A percentile compares a stretch with the other conserved stretches of the same genome.
Conservation (phyloP, 2,113 vertebrate genomes). For the Vidua macroura region DNA sequence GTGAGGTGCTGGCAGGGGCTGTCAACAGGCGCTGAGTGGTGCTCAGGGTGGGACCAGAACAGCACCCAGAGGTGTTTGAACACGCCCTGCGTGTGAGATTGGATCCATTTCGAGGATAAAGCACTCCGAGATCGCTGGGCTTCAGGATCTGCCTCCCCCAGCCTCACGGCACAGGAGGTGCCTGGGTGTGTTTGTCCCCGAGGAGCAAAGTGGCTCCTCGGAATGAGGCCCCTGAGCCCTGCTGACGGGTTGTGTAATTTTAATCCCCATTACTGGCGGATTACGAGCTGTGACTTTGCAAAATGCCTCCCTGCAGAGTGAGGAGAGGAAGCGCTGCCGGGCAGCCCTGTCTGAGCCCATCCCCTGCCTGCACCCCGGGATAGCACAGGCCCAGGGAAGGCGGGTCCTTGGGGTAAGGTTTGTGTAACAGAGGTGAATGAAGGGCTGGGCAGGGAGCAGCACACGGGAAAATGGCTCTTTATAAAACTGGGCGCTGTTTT, state of each 20-base stretch:
- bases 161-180: rapidly evolving
- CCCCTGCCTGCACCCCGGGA: background rate
- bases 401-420: background rate
- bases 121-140: background rate
- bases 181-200: background rate
- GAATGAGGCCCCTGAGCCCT: background rate
- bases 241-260: constrained; percentile 4
- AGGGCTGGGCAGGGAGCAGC: background rate
- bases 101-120: background rate
- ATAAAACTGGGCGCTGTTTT: background rate
- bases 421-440: rapidly evolving
- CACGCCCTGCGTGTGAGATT: rapidly evolving
- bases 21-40: background rate
- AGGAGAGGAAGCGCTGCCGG: background rate
- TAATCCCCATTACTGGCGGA: constrained; percentile 47
- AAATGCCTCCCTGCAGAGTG: background rate
- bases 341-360: background rate
- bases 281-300: constrained; percentile 59
- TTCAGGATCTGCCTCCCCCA: background rate
- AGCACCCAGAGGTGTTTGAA: background rate
- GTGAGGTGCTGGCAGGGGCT: background rate
- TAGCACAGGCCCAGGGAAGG: background rate
- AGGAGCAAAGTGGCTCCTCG: background rate
- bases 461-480: background rate
- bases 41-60: background rate